Percentiles rank a stretch among this genome's conserved stretches.
phyloP scores from a whole-genome alignment of 1,140 invertebrate species.

The Capitella teleta region DNA sequence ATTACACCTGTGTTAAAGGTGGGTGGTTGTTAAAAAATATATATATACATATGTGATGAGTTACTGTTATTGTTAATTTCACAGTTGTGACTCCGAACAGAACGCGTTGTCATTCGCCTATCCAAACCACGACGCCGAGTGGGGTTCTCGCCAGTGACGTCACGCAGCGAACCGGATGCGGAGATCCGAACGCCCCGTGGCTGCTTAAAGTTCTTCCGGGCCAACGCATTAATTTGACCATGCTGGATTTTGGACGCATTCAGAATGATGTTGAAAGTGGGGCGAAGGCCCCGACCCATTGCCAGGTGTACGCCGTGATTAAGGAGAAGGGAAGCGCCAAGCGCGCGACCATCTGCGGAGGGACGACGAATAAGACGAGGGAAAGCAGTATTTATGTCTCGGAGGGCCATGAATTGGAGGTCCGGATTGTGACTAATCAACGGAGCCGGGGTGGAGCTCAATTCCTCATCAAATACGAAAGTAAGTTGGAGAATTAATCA shows the following conservation, averaged over 20 bases:
- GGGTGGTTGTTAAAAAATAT: not conserved
- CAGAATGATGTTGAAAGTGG: not conserved
- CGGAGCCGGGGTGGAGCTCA: no score
- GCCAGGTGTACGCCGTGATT: slow-evolving; percentile 3
- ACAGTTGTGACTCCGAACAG: no score
- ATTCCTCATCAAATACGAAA: no score
- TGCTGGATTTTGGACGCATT: slow-evolving; percentile 5
- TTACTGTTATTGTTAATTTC: slow-evolving; percentile 1
- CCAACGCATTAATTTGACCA: slow-evolving; percentile 7
- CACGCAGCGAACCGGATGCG: slow-evolving; percentile 9
- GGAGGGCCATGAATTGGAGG: no score
- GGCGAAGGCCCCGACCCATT: not conserved
- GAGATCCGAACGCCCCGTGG: slow-evolving; percentile 7
- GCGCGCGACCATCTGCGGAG: slow-evolving; percentile 1
- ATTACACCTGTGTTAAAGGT: slow-evolving; percentile 7
- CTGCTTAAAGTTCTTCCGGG: slow-evolving; percentile 5
- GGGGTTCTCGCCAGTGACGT: slow-evolving; percentile 10
- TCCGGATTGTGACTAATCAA: no score
- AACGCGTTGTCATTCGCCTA: no score
- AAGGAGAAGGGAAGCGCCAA: not conserved
- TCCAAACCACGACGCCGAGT: not conserved
- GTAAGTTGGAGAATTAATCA: no score
- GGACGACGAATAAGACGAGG: no score
- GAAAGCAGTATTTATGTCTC: no score
- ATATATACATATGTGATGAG: not conserved